Conservation (phyloP, 2,888 invertebrate genomes). For the Aproaerema taeniolella region DNA sequence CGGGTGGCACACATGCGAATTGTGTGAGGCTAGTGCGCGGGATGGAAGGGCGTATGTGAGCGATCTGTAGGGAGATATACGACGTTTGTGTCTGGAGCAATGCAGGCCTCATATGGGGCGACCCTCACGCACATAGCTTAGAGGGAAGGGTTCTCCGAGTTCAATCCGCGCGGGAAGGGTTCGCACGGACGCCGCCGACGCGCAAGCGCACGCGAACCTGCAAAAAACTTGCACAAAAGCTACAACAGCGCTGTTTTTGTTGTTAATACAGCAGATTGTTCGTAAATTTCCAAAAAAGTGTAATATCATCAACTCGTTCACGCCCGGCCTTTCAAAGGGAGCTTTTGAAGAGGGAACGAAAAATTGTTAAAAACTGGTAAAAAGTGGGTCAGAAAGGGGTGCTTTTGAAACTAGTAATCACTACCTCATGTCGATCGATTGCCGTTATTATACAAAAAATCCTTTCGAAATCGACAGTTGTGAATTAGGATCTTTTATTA, state of each 20-base stretch:
- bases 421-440: constrained; percentile 70
- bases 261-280: constrained; percentile 75
- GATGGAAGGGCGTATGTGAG: constrained; percentile 44
- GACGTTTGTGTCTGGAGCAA: constrained; percentile 31
- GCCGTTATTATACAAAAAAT: constrained; percentile 71
- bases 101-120: constrained; percentile 33
- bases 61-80: constrained; percentile 27
- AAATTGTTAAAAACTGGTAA: constrained; percentile 72
- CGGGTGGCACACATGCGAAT: constrained; percentile 73
- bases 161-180: constrained; percentile 66
- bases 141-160: constrained; percentile 63
- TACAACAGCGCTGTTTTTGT: constrained; percentile 71
- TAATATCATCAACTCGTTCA: constrained; percentile 79
- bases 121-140: constrained; percentile 52
- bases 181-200: constrained; percentile 72
- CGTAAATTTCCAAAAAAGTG: constrained; percentile 72
- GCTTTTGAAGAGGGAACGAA: constrained; percentile 66
- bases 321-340: constrained; percentile 74
- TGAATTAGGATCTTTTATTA: constrained; percentile 55
- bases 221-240: constrained; percentile 70
- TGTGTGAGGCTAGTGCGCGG: constrained; percentile 39
- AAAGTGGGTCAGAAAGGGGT: constrained; percentile 78
- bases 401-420: constrained; percentile 75
- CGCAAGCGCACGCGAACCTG: constrained; percentile 74
- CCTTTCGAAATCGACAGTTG: constrained; percentile 56